Evolutionary conservation across 2,888 invertebrate species (phyloP), one percentile per base, ranked within the genome.

Genomic region (Cosmia pyralina): DNA sequence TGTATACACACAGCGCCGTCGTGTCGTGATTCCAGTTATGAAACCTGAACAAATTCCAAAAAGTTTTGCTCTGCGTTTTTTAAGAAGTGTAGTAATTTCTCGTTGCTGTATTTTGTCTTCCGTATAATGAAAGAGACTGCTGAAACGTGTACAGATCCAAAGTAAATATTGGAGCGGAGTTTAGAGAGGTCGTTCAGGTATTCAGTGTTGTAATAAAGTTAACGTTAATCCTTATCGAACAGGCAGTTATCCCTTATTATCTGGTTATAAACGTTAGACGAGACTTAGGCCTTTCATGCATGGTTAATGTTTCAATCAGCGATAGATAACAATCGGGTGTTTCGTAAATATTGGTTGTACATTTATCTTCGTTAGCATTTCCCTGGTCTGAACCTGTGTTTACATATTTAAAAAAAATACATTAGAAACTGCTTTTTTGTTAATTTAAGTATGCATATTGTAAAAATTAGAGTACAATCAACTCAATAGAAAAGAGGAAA

Each of bases 151-250:
- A 64, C 60, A 69, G 77, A 48, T 69, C 10, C 50, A 65, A 78
- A 69, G 68, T 81, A 83, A 83, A 81, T 66, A 79, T 71, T 55
- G 57, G 50, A 57, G 34, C 46, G 15, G 34, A 72, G 75, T 81
- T 84, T 84, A 84, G 58, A 84, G 28, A 55, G 74, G 66, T 69
- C 79, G 73, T 79, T 75, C 79, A 81, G 81, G 82, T 86, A 84
- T 79, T 69, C 76, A 80, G 60, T 76, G 58, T 68, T 75, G 71
- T 84, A 86, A 84, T 86, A 86, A 86, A 79, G 79, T 86, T 80
- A 77, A 65, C 80, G 69, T 78, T 86, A 86, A 86, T 85, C 86
- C 85, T 86, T 75, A 84, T 82, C 80, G 82, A 84, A 86, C 82
- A 79, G 79, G 82, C 82, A 75, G 83, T 86, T 86, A 85, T 78